Evolutionary conservation across 2,797 vertebrate genomes (phyloP).

Genomic region (Lophotriccus pileatus): DNA sequence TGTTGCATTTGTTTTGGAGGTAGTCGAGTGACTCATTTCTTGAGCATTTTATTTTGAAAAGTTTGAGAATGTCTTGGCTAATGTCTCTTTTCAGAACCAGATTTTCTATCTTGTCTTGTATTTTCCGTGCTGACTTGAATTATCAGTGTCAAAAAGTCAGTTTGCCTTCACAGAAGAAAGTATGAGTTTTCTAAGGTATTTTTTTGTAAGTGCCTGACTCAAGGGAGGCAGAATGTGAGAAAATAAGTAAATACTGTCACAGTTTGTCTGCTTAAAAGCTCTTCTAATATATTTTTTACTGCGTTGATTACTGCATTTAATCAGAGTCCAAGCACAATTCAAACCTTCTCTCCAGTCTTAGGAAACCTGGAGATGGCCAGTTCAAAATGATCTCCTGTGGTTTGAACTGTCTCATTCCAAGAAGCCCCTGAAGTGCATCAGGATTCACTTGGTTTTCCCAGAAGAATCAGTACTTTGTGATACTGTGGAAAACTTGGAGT

Average conservation of each 20-base stretch:
- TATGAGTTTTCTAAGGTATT: not conserved
- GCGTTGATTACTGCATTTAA: not conserved
- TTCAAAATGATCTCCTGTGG: not conserved
- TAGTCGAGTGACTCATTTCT: not conserved
- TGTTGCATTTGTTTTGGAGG: not conserved
- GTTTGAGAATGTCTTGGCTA: not conserved
- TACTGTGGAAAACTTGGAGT: not conserved
- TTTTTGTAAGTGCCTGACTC: not conserved
- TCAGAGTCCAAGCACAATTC: not conserved
- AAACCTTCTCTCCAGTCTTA: not conserved
- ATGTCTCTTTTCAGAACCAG: not conserved
- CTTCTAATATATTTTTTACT: not conserved
- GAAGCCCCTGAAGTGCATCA: not conserved
- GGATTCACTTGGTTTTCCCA: not conserved
- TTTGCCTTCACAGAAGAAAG: not conserved
- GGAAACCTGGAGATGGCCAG: not conserved
- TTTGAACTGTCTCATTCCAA: not conserved
- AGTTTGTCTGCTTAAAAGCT: not conserved
- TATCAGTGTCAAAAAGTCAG: not conserved
- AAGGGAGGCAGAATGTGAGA: not conserved
- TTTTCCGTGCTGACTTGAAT: not conserved
- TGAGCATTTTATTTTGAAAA: not conserved
- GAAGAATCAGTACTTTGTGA: not conserved
- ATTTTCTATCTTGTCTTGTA: not conserved
- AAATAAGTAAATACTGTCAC: not conserved